Percentiles rank a stretch among this genome's conserved stretches.
Conservation (phyloP, 2,888 invertebrate genomes). For the Nephrotoma flavescens region DNA sequence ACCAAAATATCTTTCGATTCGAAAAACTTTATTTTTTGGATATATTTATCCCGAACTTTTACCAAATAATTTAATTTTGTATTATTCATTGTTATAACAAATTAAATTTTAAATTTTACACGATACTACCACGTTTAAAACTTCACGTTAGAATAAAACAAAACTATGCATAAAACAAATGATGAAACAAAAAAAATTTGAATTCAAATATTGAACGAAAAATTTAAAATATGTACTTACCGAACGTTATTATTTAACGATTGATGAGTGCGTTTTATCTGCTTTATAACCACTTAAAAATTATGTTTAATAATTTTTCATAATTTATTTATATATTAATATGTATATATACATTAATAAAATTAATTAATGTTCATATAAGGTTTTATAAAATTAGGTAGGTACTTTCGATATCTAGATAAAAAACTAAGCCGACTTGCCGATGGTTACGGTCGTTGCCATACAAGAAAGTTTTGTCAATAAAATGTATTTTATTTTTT, state of each 20-base stretch:
- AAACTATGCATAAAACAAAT: neutral
- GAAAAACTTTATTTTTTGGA: neutral
- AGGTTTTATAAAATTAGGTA: too few species aligned
- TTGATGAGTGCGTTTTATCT: neutral
- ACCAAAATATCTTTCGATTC: neutral
- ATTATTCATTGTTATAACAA: too few species aligned
- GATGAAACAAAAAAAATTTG: neutral
- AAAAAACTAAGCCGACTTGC: too few species aligned
- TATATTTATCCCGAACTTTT: neutral
- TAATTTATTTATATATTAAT: too few species aligned
- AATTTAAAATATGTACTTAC: neutral
- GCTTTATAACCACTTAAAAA: too few species aligned
- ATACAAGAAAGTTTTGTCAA: neutral
- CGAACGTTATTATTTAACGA: neutral
- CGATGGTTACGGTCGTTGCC: slow-evolving; percentile 1
- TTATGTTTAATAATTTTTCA: too few species aligned
- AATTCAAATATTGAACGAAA: neutral
- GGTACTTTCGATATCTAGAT: too few species aligned
- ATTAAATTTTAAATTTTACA: too few species aligned
- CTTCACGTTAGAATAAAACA: neutral
- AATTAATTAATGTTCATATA: too few species aligned
- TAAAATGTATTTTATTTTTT: neutral
- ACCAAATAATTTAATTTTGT: neutral
- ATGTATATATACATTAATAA: too few species aligned
- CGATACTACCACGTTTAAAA: too few species aligned